Percentiles rank a stretch among this genome's conserved stretches.
Conservation (phyloP, 2,113 vertebrate genomes). For the Trachemys scripta region DNA sequence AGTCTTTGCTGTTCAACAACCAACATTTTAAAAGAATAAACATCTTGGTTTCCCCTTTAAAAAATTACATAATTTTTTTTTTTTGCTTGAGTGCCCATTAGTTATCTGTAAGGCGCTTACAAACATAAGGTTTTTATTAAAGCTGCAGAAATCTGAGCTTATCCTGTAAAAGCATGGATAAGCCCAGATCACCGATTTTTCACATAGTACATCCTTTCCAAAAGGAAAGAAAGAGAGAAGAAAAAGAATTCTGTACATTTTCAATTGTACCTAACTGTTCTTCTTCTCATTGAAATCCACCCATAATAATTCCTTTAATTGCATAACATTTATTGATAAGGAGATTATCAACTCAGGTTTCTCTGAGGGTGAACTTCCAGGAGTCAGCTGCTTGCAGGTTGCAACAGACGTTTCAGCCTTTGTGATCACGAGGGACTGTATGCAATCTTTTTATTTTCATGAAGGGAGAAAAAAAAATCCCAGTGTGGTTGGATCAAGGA, state of each 20-base stretch:
- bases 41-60: neutral
- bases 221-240: neutral
- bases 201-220: slow-evolving; percentile 16
- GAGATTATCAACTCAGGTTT: neutral
- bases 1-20: neutral
- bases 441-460: neutral
- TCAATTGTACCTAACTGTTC: neutral
- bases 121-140: slow-evolving; percentile 67
- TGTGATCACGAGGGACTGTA: neutral
- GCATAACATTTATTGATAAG: neutral
- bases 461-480: neutral
- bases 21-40: slow-evolving; percentile 11
- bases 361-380: neutral
- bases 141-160: slow-evolving; percentile 72
- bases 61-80: neutral
- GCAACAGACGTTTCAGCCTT: neutral
- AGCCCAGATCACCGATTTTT: slow-evolving; percentile 41
- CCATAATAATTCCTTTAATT: neutral
- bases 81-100: slow-evolving; percentile 55
- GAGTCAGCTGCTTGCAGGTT: neutral
- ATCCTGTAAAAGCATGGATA: slow-evolving; percentile 68
- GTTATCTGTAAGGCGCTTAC: slow-evolving; percentile 71
- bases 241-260: neutral
- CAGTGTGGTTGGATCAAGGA: neutral
- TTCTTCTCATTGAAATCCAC: neutral